Conservation (phyloP, 2,797 vertebrate genomes). For the Trachops cirrhosus region DNA sequence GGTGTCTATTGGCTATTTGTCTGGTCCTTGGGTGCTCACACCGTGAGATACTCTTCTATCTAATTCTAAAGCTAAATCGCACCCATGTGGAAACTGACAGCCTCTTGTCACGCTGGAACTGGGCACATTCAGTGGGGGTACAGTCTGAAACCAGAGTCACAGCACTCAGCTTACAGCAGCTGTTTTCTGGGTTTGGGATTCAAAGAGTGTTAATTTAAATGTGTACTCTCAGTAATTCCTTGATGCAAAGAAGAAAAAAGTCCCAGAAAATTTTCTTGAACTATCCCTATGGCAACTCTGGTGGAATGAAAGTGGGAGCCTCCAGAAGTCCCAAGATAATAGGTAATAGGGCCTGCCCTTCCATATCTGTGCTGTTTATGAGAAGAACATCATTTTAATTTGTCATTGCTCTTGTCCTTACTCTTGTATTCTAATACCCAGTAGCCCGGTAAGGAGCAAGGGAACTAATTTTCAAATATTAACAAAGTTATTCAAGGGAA, state of each 20-base stretch:
- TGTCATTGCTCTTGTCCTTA: background rate
- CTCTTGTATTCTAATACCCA: slow-evolving; percentile 47
- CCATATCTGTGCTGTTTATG: background rate
- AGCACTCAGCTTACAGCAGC: background rate
- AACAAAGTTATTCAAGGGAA: slow-evolving; percentile 62
- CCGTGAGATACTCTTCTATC: rapidly evolving
- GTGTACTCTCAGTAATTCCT: background rate
- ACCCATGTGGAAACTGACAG: background rate
- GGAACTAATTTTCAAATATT: slow-evolving; percentile 68
- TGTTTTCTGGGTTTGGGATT: background rate
- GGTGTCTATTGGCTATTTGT: background rate
- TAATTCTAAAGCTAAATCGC: background rate
- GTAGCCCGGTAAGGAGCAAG: background rate
- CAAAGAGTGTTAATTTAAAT: slow-evolving; percentile 28
- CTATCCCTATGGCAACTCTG: background rate
- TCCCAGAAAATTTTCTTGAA: background rate
- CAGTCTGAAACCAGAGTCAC: background rate
- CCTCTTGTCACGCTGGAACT: background rate
- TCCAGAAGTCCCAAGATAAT: background rate
- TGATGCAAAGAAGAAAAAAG: background rate
- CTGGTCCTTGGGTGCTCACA: background rate
- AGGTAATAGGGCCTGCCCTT: background rate
- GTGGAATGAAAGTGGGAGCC: background rate
- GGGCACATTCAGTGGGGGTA: background rate
- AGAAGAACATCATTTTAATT: slow-evolving; percentile 36